Conservation (phyloP, 2,888 invertebrate species). For the Leptinotarsa tumamoca region DNA sequence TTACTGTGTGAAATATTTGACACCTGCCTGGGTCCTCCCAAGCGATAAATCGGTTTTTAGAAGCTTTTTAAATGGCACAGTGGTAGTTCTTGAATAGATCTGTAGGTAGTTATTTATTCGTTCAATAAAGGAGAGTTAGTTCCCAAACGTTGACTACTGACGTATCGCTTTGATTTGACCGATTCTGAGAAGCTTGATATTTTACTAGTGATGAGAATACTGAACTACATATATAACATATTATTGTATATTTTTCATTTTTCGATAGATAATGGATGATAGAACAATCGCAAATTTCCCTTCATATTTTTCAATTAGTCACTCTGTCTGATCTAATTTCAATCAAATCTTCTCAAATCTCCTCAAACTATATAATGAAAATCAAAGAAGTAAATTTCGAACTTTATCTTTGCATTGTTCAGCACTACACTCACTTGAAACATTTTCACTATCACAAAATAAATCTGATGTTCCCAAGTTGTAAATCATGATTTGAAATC, state of each 20-base stretch:
- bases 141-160: not conserved
- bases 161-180: not conserved
- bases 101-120: slow-evolving; percentile 30
- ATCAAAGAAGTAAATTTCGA: no score
- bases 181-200: slow-evolving; percentile 1
- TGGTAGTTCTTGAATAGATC: slow-evolving; percentile 28
- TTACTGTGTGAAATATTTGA: slow-evolving; percentile 33
- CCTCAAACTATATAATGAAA: no score
- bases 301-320: not conserved
- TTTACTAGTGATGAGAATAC: not conserved
- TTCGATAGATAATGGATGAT: not conserved
- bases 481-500: no score
- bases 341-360: no score
- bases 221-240: no score
- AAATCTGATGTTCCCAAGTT: no score
- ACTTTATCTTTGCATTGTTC: no score
- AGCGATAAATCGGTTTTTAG: slow-evolving; percentile 39
- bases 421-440: no score
- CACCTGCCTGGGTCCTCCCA: slow-evolving; percentile 38
- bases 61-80: slow-evolving; percentile 32
- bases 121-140: slow-evolving; percentile 26
- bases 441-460: no score
- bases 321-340: no score
- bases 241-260: not conserved
- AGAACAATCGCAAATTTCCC: not conserved